Evolutionary conservation across 2,797 vertebrate genomes (phyloP).

Genomic region (Botia almorhae): DNA sequence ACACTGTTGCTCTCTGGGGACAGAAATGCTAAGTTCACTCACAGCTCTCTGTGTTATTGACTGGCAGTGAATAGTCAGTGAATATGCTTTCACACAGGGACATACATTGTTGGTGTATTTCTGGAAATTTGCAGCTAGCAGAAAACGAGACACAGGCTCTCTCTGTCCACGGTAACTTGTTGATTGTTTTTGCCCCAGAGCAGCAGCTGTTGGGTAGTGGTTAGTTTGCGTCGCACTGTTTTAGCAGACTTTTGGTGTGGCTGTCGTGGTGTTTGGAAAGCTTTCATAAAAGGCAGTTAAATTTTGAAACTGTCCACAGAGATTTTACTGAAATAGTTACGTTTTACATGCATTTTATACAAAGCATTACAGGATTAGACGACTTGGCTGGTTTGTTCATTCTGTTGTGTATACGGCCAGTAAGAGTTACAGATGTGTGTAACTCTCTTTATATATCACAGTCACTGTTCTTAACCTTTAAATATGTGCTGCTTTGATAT

Average conservation of each 20-base stretch:
- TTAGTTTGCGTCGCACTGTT: conserved; percentile 16
- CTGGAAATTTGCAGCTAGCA: conserved; percentile 16
- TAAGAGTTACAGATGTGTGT: neutral
- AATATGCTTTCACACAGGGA: conserved; percentile 20
- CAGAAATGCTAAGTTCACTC: neutral
- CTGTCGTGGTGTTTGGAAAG: conserved; percentile 23
- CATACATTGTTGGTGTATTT: conserved; percentile 20
- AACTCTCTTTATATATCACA: no score
- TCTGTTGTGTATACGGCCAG: neutral
- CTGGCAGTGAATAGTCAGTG: conserved; percentile 12
- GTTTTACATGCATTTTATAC: neutral
- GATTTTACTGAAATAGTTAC: conserved; percentile 18
- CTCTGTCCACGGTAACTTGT: conserved; percentile 30
- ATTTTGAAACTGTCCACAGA: neutral
- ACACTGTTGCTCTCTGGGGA: neutral
- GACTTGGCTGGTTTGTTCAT: neutral
- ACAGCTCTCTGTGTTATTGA: neutral
- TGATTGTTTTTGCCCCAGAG: conserved; percentile 20
- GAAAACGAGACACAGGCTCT: conserved; percentile 23
- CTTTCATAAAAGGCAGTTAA: conserved; percentile 24
- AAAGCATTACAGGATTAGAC: neutral
- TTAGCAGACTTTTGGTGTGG: conserved; percentile 31
- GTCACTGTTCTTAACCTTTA: no score
- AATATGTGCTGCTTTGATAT: neutral
- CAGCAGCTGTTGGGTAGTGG: conserved; percentile 30